These are phyloP conservation scores for Danio choprae DNA, from an alignment of 2,797 vertebrate species.

Conservation along the genomic window DNA sequence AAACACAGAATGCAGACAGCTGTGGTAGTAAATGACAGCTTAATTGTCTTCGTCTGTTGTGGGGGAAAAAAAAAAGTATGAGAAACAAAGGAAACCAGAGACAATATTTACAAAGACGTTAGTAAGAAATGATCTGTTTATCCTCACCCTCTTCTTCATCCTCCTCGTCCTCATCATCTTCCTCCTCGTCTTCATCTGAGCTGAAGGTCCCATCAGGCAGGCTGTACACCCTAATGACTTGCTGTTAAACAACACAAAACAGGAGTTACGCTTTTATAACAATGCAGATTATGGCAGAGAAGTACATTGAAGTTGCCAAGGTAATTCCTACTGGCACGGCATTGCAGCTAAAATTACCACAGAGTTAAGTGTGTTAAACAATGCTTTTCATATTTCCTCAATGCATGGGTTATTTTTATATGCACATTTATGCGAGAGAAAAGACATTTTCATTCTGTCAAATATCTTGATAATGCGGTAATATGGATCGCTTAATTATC, in stretches of 20 bases:
- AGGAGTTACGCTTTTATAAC: neutral
- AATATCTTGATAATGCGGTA: neutral
- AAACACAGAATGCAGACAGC: neutral
- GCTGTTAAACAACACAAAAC: conserved; percentile 70
- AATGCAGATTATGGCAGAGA: neutral
- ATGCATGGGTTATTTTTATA: neutral
- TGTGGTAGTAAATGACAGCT: neutral
- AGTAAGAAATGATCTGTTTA: neutral
- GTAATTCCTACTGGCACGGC: neutral
- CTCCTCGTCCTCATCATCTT: conserved; percentile 94
- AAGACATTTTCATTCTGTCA: neutral
- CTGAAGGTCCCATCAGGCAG: conserved; percentile 98
- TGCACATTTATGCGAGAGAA: too few relatives aligned
- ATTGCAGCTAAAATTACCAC: conserved; percentile 6
- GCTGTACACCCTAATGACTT: conserved; percentile 98
- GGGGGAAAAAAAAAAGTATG: neutral
- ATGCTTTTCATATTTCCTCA: neutral
- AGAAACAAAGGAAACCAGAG: neutral
- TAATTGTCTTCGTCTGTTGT: conserved; percentile 45
- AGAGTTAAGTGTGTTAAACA: neutral
- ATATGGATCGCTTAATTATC: too few relatives aligned
- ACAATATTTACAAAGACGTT: neutral
- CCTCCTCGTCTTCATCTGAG: conserved; percentile 95
- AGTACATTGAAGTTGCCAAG: neutral
- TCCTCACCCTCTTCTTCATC: conserved; percentile 85